Evolutionary conservation across 2,888 invertebrate genomes (phyloP).

Genomic region (Hedychridium roseum): DNA sequence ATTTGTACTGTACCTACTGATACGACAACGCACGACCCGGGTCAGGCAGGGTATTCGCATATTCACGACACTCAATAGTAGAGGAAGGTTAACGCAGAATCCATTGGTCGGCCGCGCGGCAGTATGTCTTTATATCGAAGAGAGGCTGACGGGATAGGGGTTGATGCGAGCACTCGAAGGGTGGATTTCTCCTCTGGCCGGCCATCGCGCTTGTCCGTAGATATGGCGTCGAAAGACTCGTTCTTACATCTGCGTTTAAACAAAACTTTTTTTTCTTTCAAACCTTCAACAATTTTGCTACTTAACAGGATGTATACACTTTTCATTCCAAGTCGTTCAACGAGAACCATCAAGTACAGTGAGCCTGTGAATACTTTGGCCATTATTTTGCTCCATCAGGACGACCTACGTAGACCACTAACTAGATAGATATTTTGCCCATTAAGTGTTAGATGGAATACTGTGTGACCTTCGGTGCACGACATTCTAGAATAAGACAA

Average conservation of each 20-base stretch:
- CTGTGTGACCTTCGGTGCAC: conserved; percentile 27
- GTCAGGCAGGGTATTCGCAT: conserved; percentile 58
- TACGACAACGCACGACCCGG: conserved; percentile 44
- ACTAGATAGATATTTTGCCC: too few relatives aligned
- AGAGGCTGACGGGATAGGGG: conserved; percentile 21
- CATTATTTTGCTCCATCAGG: too few relatives aligned
- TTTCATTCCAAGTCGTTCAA: too few relatives aligned
- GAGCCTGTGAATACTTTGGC: too few relatives aligned
- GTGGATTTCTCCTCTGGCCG: conserved; percentile 57
- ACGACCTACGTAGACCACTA: too few relatives aligned
- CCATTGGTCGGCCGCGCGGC: conserved; percentile 37
- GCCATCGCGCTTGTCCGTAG: conserved; percentile 57
- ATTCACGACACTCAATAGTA: conserved; percentile 27
- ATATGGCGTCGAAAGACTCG: conserved; percentile 55
- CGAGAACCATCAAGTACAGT: too few relatives aligned
- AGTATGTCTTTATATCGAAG: conserved; percentile 1
- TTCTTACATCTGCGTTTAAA: too few relatives aligned
- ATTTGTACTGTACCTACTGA: not conserved
- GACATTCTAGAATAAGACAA: conserved; percentile 37
- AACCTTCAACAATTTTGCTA: too few relatives aligned
- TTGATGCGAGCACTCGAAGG: conserved; percentile 55
- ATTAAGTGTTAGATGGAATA: too few relatives aligned
- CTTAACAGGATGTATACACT: too few relatives aligned
- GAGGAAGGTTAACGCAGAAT: too few relatives aligned
- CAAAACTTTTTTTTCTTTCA: too few relatives aligned